phyloP scores from a whole-genome alignment of 2,888 invertebrate species.

The Anoplius nigerrimus region DNA sequence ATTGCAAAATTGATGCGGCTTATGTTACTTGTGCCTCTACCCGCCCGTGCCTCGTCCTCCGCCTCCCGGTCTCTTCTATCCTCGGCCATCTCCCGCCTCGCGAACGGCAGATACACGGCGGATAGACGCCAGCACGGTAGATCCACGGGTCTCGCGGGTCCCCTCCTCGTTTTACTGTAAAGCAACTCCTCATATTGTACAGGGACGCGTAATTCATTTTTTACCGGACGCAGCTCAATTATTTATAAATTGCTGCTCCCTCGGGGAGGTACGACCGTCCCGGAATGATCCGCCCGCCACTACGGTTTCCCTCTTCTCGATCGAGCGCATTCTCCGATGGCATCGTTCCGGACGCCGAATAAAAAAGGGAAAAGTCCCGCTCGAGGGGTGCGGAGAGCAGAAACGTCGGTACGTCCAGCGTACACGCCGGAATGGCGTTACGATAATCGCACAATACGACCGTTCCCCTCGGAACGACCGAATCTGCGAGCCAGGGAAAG shows the following conservation, averaged over 20 bases:
- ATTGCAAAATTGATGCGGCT: slow-evolving; percentile 75
- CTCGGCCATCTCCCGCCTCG: slow-evolving; percentile 22
- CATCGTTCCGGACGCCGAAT: slow-evolving; percentile 34
- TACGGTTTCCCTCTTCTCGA: slow-evolving; percentile 23
- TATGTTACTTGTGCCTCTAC: slow-evolving; percentile 62
- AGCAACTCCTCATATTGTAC: slow-evolving; percentile 74
- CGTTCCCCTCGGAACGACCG: too few species aligned
- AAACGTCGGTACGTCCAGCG: too few species aligned
- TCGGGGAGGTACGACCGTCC: slow-evolving; percentile 57
- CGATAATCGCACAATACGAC: too few species aligned
- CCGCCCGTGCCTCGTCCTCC: slow-evolving; percentile 15
- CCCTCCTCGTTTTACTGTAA: slow-evolving; percentile 73
- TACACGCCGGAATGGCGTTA: too few species aligned
- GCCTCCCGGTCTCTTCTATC: slow-evolving; percentile 29
- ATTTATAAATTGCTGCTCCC: slow-evolving; percentile 75
- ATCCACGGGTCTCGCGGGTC: slow-evolving; percentile 68
- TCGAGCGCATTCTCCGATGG: slow-evolving; percentile 32
- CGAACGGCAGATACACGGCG: background rate
- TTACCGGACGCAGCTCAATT: slow-evolving; percentile 75
- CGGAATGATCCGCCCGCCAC: slow-evolving; percentile 3
- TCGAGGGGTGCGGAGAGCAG: background rate
- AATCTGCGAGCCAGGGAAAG: too few species aligned
- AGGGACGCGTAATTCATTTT: slow-evolving; percentile 75
- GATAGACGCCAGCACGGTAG: slow-evolving; percentile 20
- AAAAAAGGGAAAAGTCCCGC: slow-evolving; percentile 33